A percentile compares a stretch with the other conserved stretches of the same genome.
phyloP scores from a whole-genome alignment of 2,113 vertebrate species.

The Cyprinodon brontotheroides region DNA sequence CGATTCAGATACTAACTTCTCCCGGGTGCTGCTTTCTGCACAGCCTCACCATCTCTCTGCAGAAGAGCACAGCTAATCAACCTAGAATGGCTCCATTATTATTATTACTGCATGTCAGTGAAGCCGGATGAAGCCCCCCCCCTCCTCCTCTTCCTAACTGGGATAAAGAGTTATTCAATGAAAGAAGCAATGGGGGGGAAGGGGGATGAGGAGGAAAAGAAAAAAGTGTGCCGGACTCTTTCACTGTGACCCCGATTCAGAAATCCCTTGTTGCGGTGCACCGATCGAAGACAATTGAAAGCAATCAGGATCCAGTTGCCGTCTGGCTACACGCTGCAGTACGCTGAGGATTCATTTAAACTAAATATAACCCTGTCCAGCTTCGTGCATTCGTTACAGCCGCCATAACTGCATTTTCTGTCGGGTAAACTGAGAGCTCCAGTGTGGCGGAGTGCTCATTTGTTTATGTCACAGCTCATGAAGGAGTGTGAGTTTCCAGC shows the following conservation, averaged over 20 bases:
- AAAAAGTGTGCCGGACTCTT: conserved; percentile 50
- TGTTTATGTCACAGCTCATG: conserved; percentile 35
- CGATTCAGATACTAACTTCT: neutral
- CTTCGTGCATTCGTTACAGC: conserved; percentile 49
- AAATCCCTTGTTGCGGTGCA: conserved; percentile 63
- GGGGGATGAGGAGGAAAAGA: neutral
- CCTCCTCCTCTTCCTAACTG: neutral
- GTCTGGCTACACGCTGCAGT: conserved; percentile 58
- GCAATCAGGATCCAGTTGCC: conserved; percentile 74
- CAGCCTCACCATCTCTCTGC: neutral
- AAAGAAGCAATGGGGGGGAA: neutral
- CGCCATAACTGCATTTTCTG: conserved; percentile 37
- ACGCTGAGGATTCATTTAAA: conserved; percentile 42
- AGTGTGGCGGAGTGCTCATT: conserved; percentile 22
- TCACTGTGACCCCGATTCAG: conserved; percentile 72
- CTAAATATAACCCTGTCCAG: conserved; percentile 53
- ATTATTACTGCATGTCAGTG: conserved; percentile 11
- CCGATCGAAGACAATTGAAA: conserved; percentile 76
- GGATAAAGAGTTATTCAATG: conserved; percentile 26
- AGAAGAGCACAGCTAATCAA: neutral
- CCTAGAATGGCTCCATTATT: neutral
- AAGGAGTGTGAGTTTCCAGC: conserved; percentile 24
- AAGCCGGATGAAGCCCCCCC: conserved; percentile 65
- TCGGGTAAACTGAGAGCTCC: conserved; percentile 31
- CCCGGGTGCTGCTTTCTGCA: neutral